A percentile compares a stretch with the other conserved stretches of the same genome.
These are phyloP conservation scores for Rynchops niger DNA, from an alignment of 2,113 vertebrate genomes.

Conservation along the genomic window DNA sequence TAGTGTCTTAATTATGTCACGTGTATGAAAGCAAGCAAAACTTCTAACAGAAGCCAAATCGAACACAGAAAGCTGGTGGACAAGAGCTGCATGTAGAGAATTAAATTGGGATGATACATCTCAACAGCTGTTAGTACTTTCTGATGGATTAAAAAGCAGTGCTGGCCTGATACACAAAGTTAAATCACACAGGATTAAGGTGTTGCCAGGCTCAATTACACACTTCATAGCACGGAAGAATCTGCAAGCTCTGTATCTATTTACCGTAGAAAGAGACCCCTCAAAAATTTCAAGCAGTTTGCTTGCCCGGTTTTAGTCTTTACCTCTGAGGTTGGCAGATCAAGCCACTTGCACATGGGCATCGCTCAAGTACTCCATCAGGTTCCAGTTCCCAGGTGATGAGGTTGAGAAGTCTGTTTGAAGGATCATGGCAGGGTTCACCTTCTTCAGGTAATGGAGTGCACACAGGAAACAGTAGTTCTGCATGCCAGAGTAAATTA, in stretches of 20 bases:
- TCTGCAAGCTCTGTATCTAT: fast-evolving
- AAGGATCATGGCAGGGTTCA: slow-evolving; percentile 81
- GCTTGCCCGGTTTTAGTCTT: not conserved
- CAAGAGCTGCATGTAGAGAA: not conserved
- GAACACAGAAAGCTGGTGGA: not conserved
- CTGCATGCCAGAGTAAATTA: slow-evolving; percentile 59
- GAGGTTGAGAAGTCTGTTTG: slow-evolving; percentile 84
- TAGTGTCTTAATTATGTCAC: not conserved
- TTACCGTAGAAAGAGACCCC: not conserved
- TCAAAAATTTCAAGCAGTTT: not conserved
- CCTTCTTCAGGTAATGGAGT: slow-evolving; percentile 83
- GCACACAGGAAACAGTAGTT: slow-evolving; percentile 88
- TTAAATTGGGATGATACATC: not conserved
- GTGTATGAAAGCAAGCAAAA: not conserved
- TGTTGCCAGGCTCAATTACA: not conserved
- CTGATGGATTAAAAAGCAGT: not conserved
- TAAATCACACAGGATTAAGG: no score
- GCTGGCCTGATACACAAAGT: not conserved
- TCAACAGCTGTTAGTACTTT: not conserved
- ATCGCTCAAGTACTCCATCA: slow-evolving; percentile 81
- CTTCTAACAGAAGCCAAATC: not conserved
- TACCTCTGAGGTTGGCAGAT: slow-evolving; percentile 89
- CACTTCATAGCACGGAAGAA: not conserved
- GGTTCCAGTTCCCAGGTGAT: slow-evolving; percentile 85
- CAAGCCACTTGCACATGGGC: slow-evolving; percentile 86